A percentile compares a stretch with the other conserved stretches of the same genome.
phyloP scores from a whole-genome alignment of 1,140 invertebrate genomes.

The Solenopsis invicta region DNA sequence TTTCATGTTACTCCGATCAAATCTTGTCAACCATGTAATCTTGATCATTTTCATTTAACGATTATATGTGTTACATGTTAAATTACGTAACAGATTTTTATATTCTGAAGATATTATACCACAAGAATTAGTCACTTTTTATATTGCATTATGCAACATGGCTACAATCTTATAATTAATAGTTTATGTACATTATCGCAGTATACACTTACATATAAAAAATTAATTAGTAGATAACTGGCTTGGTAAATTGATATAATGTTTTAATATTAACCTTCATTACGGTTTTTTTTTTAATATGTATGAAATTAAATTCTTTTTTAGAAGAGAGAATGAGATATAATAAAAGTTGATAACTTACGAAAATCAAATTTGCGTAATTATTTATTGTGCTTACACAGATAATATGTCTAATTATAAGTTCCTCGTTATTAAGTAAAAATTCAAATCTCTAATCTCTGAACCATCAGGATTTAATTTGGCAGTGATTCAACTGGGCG shows the following conservation, averaged over 20 bases:
- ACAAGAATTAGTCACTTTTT: background rate
- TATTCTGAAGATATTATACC: background rate
- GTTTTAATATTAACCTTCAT: background rate
- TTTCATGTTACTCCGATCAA: background rate
- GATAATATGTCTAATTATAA: background rate
- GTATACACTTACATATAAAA: conserved; percentile 1
- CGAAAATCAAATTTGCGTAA: background rate
- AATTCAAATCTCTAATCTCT: conserved; percentile 60
- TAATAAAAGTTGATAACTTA: background rate
- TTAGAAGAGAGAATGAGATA: background rate
- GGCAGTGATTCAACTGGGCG: conserved; percentile 84
- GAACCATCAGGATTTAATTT: conserved; percentile 85
- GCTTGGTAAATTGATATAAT: background rate
- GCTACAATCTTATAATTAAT: background rate
- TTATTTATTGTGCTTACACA: conserved; percentile 42
- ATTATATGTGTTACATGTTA: background rate
- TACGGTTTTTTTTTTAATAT: background rate
- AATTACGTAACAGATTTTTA: background rate
- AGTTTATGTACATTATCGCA: background rate
- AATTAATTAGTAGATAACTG: conserved; percentile 1
- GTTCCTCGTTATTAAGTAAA: conserved; percentile 6
- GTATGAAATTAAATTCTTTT: background rate
- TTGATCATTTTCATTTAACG: conserved; percentile 13
- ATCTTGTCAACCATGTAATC: background rate
- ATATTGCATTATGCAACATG: background rate